Conservation (phyloP, 1,140 invertebrate species). For the Pectinophora gossypiella region DNA sequence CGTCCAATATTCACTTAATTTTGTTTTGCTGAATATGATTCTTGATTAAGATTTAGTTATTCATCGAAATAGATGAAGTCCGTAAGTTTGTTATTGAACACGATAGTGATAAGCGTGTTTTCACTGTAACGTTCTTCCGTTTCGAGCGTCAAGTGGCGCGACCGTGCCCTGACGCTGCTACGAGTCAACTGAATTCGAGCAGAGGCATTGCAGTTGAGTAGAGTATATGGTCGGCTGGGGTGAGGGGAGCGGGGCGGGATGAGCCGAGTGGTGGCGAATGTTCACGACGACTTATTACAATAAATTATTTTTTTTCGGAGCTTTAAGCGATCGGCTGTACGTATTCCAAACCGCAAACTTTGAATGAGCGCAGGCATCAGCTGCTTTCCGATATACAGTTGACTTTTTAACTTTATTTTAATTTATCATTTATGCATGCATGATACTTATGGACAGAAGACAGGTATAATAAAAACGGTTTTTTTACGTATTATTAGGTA, state of each 20-base stretch:
- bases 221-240: constrained; percentile 48
- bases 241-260: constrained; percentile 43
- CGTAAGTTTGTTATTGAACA: constrained; percentile 34
- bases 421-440: too few species aligned
- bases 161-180: constrained; percentile 60
- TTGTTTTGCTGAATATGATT: neutral
- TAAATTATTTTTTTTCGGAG: constrained; percentile 69
- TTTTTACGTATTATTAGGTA: too few species aligned
- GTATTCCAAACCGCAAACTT: constrained; percentile 44
- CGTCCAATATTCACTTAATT: constrained; percentile 9
- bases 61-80: neutral
- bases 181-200: constrained; percentile 60
- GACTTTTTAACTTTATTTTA: neutral
- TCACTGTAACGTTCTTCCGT: constrained; percentile 50
- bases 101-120: constrained; percentile 60
- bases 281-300: constrained; percentile 73
- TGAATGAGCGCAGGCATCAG: constrained; percentile 45
- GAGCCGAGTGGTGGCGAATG: constrained; percentile 65
- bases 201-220: constrained; percentile 66
- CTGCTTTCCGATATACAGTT: constrained; percentile 22
- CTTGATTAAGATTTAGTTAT: neutral
- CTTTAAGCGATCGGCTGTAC: constrained; percentile 58
- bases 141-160: constrained; percentile 56
- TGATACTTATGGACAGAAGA: too few species aligned
- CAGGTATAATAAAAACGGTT: too few species aligned